Conservation (phyloP, 2,797 vertebrate genomes). For the Mustela erminea region DNA sequence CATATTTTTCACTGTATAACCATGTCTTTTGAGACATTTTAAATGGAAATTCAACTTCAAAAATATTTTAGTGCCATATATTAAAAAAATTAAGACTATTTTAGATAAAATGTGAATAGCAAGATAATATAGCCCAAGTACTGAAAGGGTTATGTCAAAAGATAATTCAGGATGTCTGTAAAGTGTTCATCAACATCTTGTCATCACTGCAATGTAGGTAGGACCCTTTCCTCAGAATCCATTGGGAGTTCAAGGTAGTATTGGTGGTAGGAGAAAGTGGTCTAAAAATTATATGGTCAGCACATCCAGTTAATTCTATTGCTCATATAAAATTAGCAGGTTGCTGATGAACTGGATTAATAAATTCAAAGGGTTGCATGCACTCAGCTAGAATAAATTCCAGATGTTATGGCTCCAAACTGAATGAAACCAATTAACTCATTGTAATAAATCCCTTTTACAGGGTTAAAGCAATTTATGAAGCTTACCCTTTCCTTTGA, state of each 20-base stretch:
- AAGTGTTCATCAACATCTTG: not conserved
- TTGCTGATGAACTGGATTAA: not conserved
- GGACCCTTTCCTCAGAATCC: not conserved
- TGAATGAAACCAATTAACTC: conserved; percentile 52
- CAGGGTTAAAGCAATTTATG: conserved; percentile 11
- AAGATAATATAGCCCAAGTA: not conserved
- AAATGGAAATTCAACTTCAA: conserved; percentile 47
- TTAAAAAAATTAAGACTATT: conserved; percentile 32
- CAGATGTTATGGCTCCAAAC: conserved; percentile 30
- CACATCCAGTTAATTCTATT: not conserved
- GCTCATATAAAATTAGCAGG: conserved; percentile 34
- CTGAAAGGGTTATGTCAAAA: not conserved
- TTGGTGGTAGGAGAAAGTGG: not conserved
- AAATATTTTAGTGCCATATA: not conserved
- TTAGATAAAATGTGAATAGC: not conserved
- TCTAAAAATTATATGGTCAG: not conserved
- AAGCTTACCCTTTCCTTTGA: conserved; percentile 33
- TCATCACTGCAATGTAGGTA: not conserved
- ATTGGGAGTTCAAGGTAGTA: not conserved
- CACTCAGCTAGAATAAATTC: conserved; percentile 51
- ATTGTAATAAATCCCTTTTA: conserved; percentile 59
- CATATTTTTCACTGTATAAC: not conserved
- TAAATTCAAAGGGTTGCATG: conserved; percentile 43
- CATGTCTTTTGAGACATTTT: not conserved
- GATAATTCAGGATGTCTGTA: not conserved